Conservation (phyloP, 2,888 invertebrate genomes). For the Physocephala rufipes region DNA sequence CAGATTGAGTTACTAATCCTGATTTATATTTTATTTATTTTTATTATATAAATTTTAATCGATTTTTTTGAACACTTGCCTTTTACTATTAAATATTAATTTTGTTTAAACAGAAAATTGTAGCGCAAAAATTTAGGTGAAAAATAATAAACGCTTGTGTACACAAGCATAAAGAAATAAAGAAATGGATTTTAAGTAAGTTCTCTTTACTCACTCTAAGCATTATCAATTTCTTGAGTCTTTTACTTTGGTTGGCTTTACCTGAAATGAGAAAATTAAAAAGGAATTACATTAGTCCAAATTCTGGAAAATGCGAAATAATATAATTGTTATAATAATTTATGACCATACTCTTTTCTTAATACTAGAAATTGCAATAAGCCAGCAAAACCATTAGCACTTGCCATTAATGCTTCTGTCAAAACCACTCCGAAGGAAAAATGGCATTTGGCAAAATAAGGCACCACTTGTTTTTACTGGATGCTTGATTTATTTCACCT, state of each 20-base stretch:
- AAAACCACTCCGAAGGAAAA: background rate
- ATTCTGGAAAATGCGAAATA: no score
- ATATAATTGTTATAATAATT: no score
- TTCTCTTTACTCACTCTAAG: no score
- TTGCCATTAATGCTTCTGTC: constrained; percentile 6
- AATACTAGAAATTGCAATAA: background rate
- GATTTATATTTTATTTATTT: no score
- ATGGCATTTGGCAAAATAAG: background rate
- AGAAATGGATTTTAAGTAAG: no score
- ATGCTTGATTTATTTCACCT: background rate
- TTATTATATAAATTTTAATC: no score
- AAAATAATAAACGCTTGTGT: background rate
- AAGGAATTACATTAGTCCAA: no score
- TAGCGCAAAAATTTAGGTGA: background rate
- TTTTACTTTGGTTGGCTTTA: no score
- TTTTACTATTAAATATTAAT: background rate
- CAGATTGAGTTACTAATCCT: no score
- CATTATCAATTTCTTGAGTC: no score
- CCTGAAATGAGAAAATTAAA: no score
- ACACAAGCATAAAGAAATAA: no score
- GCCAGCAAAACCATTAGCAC: background rate
- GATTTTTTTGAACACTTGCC: background rate
- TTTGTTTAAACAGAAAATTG: background rate
- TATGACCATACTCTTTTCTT: background rate
- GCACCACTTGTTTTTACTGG: background rate